Base-by-base conservation (phyloP, 1,140 invertebrate genomes). In the Drosophila asahinai region DNA sequence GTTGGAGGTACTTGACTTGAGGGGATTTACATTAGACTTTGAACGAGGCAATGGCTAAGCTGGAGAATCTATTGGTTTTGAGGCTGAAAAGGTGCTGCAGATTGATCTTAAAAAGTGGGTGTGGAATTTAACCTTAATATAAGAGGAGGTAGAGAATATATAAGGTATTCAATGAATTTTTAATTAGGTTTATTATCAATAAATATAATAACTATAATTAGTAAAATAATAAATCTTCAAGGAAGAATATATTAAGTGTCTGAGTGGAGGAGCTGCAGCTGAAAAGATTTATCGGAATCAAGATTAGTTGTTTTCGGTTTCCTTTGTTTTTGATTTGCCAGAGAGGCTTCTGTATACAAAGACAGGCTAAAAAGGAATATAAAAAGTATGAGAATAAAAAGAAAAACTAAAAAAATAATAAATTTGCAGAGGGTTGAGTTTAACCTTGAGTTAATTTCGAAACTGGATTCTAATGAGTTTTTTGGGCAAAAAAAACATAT, bases 381-480 rank as follows among this genome's bases (percentile, higher is more conserved):
- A 4, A 14, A 12, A 5, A 27, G 11, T 59, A 40, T 5, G 15
- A 64, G 45, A 27, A 55, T 25, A 43, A 19, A 22, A 19, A 7
- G 0, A 4, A 45, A 47, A 66, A 43, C n/a, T 22, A 38, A 49
- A 22, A 54, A 59, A 47, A 66, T 11, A 51, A 66, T 30, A 65
- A 25, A 42, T 66, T 38, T 49, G 33, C 36, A 59, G 54, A 71
- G 65, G 51, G 59, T 40, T 43, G 33, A 45, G 19, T 49, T 65
- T 66, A 78, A 75, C 84, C 84, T 89, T 84, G 84, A 78, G 80
- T 49, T 36, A 49, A 55, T 63, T 77, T 72, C 38, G 15, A 59
- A 25, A 45, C 36, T 27, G 19, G 66, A 54, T 70, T 86, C 83
- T 86, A 86, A 87, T 83, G 71, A 87, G 68, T 74, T 86, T 81